Conservation (phyloP, 1,140 invertebrate genomes). For the Apis florea region DNA sequence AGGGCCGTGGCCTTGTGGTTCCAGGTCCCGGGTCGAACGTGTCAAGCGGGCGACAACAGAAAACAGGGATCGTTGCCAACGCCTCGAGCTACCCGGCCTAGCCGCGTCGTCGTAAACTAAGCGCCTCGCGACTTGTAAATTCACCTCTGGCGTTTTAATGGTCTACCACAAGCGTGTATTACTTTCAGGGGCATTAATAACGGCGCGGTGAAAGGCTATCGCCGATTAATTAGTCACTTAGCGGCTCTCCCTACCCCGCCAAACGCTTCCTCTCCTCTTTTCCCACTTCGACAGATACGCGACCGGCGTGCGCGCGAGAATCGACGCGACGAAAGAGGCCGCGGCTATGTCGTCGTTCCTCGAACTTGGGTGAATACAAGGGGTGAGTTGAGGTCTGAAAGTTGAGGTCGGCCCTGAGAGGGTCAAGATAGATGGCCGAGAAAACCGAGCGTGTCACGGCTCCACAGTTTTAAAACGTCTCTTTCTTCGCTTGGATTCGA, state of each 20-base stretch:
- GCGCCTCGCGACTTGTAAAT: slow-evolving; percentile 78
- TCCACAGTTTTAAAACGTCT: too few relatives aligned
- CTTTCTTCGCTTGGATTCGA: too few relatives aligned
- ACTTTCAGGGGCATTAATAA: slow-evolving; percentile 79
- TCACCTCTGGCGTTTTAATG: slow-evolving; percentile 79
- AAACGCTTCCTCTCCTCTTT: slow-evolving; percentile 33
- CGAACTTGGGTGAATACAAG: background rate
- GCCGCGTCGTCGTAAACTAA: slow-evolving; percentile 77
- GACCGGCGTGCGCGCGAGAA: background rate
- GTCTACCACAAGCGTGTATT: slow-evolving; percentile 75
- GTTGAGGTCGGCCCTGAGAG: background rate
- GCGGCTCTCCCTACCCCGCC: slow-evolving; percentile 22
- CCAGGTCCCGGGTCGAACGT: slow-evolving; percentile 66
- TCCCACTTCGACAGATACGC: slow-evolving; percentile 22
- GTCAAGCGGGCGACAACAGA: slow-evolving; percentile 70
- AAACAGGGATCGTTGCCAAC: slow-evolving; percentile 72
- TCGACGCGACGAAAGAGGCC: background rate
- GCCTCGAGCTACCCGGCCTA: slow-evolving; percentile 68
- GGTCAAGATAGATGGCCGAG: slow-evolving; percentile 36
- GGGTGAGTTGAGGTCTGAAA: background rate
- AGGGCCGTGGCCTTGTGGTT: slow-evolving; percentile 60
- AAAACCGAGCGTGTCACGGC: slow-evolving; percentile 6
- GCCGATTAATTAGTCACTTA: slow-evolving; percentile 74
- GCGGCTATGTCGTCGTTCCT: background rate
- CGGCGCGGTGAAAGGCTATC: slow-evolving; percentile 69